Base-by-base conservation (phyloP, 2,888 invertebrate species). In the Conchocele bisecta region DNA sequence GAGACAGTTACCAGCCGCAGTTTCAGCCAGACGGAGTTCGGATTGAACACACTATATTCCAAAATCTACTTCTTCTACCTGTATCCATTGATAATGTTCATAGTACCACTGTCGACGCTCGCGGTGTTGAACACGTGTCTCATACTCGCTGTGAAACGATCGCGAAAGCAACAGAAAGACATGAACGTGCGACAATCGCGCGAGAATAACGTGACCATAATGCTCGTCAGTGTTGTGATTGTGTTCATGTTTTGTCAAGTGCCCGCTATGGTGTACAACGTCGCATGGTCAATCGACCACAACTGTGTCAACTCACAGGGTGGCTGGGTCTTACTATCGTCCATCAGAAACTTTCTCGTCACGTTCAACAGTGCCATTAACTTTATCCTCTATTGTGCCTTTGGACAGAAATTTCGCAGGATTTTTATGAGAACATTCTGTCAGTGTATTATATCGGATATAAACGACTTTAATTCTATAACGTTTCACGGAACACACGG, bases 321-420 rank as follows among this genome's bases (percentile, higher is more conserved):
- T 22, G 96, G 96, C 89, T 89, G 88, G 86, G 69, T 73, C 35
- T 70, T 89, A 15, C 67, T 90, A 11, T 89, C 89, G n/a, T 75
- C 81, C 1, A 50, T 89, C 24, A 72, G 90, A 13, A 98, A 99
- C 92, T 94, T 98, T 63, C 93, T 98, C 75, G 98, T 99, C 64
- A 98, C 97, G 76, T 95, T 98, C 90, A 99, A 99, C 93, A 98
- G 98, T 88, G 97, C 98, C 89, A 96, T 98, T 75, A 99, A 99
- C 92, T 98, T 99, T 91, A 94, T 99, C 79, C 97, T 99, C 85
- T 99, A 99, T 92, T 98, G 98, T 80, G 98, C 98, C 81, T 98
- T 98, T 91, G 98, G 98, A 1, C 97, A 98, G 91, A 98, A 98
- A 91, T 98, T 98, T 92, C 96, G 89, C 3, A 79, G 87, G 1